phyloP scores from a whole-genome alignment of 2,888 invertebrate species.

The Listrodromus nycthemerus region DNA sequence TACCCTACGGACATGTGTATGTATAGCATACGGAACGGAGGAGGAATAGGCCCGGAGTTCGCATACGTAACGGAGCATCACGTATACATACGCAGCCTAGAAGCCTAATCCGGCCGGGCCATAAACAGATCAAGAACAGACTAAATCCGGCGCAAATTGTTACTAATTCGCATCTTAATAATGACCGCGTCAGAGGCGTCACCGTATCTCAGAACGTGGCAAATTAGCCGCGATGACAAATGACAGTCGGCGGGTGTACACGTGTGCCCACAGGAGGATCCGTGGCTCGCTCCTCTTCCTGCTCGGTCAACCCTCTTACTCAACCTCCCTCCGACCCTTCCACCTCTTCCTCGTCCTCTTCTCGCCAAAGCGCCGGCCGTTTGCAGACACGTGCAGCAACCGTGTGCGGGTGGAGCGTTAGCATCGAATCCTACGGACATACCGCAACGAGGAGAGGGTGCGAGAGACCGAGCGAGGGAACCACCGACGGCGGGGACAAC shows the following conservation, averaged over 20 bases:
- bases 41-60: constrained; percentile 56
- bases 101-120: constrained; percentile 82
- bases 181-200: constrained; percentile 84
- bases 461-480: constrained; percentile 15
- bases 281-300: constrained; percentile 54
- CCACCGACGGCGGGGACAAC: constrained; percentile 53
- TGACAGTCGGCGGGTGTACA: constrained; percentile 78
- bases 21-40: constrained; percentile 36
- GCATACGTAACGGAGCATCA: constrained; percentile 82
- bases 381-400: constrained; percentile 66
- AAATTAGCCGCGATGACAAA: constrained; percentile 84
- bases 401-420: constrained; percentile 70
- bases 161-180: constrained; percentile 85
- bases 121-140: constrained; percentile 84
- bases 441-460: constrained; percentile 67
- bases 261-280: constrained; percentile 70
- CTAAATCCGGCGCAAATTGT: constrained; percentile 84
- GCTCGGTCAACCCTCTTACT: constrained; percentile 54
- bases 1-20: constrained; percentile 29
- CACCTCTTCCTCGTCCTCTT: constrained; percentile 55
- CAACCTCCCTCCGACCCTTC: constrained; percentile 59
- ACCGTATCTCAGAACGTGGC: constrained; percentile 84
- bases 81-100: constrained; percentile 72
- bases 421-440: constrained; percentile 78
- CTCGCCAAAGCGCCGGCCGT: constrained; percentile 66